Evolutionary conservation across 2,888 invertebrate genomes (phyloP).

Genomic region (Aromia moschata): DNA sequence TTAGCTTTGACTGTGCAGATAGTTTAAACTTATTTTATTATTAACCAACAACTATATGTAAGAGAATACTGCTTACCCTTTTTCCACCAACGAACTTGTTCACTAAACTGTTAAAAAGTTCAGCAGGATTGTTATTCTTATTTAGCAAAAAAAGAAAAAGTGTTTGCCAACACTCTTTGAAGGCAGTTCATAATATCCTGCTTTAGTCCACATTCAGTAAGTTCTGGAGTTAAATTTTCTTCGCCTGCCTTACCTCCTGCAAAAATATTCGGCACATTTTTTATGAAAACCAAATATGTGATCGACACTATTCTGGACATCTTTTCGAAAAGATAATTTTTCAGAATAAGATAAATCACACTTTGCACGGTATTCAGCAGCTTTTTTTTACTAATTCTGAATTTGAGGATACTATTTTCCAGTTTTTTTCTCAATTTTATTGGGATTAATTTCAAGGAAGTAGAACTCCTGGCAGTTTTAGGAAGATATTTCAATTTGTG

Average conservation of each 20-base stretch:
- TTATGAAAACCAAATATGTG: constrained; percentile 22
- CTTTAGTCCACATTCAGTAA: constrained; percentile 20
- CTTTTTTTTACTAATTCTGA: constrained; percentile 21
- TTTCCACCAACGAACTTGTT: constrained; percentile 53
- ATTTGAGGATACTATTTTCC: constrained; percentile 11
- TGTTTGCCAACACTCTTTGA: constrained; percentile 5
- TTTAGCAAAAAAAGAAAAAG: constrained; percentile 3
- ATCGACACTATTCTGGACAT: constrained; percentile 20
- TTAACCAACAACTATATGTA: not conserved
- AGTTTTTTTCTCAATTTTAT: constrained; percentile 20
- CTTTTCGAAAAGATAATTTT: constrained; percentile 16
- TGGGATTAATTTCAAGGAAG: constrained; percentile 5
- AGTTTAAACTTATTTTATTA: not conserved
- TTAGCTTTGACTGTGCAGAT: not conserved
- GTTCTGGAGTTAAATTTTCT: constrained; percentile 14
- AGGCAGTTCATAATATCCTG: constrained; percentile 13
- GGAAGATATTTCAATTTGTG: constrained; percentile 1
- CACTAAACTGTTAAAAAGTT: constrained; percentile 49
- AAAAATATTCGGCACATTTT: constrained; percentile 23
- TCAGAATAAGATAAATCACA: constrained; percentile 7
- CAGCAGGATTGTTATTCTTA: constrained; percentile 48
- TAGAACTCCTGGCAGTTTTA: not conserved
- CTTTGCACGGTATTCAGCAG: constrained; percentile 9
- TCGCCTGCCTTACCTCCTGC: constrained; percentile 7
- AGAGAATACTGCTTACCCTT: constrained; percentile 26